phyloP scores from a whole-genome alignment of 2,113 vertebrate genomes.

The Eudorcas thomsonii region DNA sequence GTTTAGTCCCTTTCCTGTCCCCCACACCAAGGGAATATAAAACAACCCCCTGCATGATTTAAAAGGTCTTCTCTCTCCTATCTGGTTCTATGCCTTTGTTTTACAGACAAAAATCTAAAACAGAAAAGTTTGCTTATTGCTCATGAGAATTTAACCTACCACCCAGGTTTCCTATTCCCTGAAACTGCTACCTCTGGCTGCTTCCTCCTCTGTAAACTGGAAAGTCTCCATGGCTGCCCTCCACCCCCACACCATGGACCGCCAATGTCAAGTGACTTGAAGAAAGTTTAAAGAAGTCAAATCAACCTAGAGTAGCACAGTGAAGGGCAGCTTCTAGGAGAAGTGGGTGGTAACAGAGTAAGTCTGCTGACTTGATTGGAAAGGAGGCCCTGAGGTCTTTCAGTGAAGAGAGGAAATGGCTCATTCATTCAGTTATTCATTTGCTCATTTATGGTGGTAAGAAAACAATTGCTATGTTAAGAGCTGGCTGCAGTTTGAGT shows the following conservation, averaged over 20 bases:
- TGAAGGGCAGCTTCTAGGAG: neutral
- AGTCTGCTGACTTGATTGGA: constrained; percentile 1
- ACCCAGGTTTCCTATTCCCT: neutral
- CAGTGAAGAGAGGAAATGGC: neutral
- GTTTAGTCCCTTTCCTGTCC: neutral
- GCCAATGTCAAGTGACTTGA: neutral
- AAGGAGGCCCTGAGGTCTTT: constrained; percentile 25
- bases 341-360: neutral
- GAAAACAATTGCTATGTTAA: constrained; percentile 50
- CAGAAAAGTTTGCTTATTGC: neutral
- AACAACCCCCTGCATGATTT: neutral
- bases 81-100: neutral
- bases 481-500: neutral
- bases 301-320: neutral
- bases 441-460: constrained; percentile 27
- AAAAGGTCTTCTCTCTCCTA: neutral
- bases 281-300: constrained; percentile 27
- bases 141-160: neutral
- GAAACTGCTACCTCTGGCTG: neutral
- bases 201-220: neutral
- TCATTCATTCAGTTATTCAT: constrained; percentile 58
- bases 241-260: fast-evolving
- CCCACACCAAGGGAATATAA: neutral
- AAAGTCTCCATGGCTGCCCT: neutral
- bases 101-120: neutral